Percentiles rank a stretch among this genome's conserved stretches.
Evolutionary conservation across 2,113 vertebrate species (phyloP).

Genomic region (Nettapus auritus): DNA sequence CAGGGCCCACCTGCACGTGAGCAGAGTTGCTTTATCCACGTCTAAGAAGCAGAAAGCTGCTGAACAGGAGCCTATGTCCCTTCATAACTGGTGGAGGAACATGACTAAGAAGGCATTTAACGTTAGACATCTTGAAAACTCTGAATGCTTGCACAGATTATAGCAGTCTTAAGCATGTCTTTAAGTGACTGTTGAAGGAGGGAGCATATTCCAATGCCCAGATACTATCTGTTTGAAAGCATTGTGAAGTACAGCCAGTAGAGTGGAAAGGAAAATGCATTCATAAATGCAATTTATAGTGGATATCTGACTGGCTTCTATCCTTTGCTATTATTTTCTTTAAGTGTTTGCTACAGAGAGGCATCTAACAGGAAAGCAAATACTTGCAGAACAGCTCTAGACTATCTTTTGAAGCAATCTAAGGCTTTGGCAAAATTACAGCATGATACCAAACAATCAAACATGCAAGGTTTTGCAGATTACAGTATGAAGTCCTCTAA

Average conservation of each 20-base stretch:
- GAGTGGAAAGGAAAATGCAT: neutral
- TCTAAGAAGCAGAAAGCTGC: fast-evolving
- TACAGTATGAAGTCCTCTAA: neutral
- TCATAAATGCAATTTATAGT: neutral
- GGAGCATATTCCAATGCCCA: neutral
- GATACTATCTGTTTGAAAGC: neutral
- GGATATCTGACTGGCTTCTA: neutral
- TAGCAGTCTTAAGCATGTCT: neutral
- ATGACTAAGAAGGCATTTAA: neutral
- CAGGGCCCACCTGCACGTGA: fast-evolving
- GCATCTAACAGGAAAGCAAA: neutral
- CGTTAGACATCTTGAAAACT: neutral
- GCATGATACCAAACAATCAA: neutral
- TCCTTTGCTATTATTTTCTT: neutral
- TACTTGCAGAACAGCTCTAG: neutral
- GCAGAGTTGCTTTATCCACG: fast-evolving
- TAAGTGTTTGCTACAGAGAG: neutral
- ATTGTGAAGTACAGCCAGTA: neutral
- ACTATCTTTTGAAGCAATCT: neutral
- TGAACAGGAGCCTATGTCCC: no score
- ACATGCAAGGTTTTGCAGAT: neutral
- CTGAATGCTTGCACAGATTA: neutral
- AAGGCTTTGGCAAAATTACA: neutral
- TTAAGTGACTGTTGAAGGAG: neutral
- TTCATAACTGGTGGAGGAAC: neutral